phyloP scores from a whole-genome alignment of 2,888 invertebrate species.

The Pheosia tremula region DNA sequence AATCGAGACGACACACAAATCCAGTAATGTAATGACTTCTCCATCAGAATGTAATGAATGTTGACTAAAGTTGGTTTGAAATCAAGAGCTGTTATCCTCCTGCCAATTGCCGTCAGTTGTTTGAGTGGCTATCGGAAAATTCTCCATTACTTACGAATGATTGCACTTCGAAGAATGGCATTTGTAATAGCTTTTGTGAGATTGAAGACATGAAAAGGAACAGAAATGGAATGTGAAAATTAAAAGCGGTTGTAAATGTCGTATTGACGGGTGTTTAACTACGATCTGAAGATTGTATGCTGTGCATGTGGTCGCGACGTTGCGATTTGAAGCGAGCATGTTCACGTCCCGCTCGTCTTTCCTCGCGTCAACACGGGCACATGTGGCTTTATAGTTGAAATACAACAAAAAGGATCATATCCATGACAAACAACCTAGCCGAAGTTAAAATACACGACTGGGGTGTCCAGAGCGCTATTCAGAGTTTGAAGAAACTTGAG shows the following conservation, averaged over 20 bases:
- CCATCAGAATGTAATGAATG: background rate
- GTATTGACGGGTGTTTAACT: background rate
- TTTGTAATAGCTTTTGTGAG: slow-evolving; percentile 15
- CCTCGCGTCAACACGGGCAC: too few species aligned
- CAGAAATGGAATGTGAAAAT: slow-evolving; percentile 16
- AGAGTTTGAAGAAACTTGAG: slow-evolving; percentile 14
- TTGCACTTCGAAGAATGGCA: slow-evolving; percentile 23
- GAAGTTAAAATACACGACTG: background rate
- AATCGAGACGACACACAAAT: too few species aligned
- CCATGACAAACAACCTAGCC: too few species aligned
- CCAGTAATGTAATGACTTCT: too few species aligned
- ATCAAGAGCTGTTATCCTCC: slow-evolving; percentile 18
- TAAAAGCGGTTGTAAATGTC: background rate
- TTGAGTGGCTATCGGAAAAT: slow-evolving; percentile 37
- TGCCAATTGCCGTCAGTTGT: slow-evolving; percentile 30
- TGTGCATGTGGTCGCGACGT: too few species aligned
- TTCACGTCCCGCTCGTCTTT: too few species aligned
- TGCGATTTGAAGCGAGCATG: too few species aligned
- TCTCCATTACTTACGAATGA: slow-evolving; percentile 31
- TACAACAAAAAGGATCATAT: too few species aligned
- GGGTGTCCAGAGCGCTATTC: background rate
- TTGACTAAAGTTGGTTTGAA: slow-evolving; percentile 12
- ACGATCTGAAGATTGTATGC: background rate
- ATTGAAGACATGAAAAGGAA: slow-evolving; percentile 13
- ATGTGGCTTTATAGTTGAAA: too few species aligned